Evolutionary conservation across 1,140 invertebrate genomes (phyloP).

Genomic region (Neomicropteryx cornuta): DNA sequence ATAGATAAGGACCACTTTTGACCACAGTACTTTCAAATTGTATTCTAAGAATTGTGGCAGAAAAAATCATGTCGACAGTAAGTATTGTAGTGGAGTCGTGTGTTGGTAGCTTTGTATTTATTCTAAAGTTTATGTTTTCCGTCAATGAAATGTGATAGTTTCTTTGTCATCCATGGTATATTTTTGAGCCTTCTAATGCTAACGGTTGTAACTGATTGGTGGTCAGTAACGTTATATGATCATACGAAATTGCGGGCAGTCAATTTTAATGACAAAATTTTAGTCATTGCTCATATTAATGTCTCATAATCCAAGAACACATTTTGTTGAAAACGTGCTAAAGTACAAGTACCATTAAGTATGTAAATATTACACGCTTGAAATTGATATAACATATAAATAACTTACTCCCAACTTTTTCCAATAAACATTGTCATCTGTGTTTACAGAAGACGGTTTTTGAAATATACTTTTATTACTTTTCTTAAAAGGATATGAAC

Average conservation of each 20-base stretch:
- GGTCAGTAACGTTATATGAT: neutral
- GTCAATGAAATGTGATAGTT: no score
- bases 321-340: constrained; percentile 15
- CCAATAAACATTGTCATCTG: constrained; percentile 74
- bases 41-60: constrained; percentile 1
- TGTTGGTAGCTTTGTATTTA: no score
- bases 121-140: no score
- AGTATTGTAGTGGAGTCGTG: no score
- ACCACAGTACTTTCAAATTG: constrained; percentile 6
- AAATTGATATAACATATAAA: constrained; percentile 5
- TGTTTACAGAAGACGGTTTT: constrained; percentile 53
- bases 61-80: constrained; percentile 5
- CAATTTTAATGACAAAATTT: constrained; percentile 4
- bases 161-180: no score
- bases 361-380: constrained; percentile 1
- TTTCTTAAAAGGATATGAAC: constrained; percentile 53
- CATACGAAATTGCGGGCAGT: neutral
- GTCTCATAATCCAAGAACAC: constrained; percentile 1
- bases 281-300: constrained; percentile 6
- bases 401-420: constrained; percentile 65
- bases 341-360: constrained; percentile 8
- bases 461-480: constrained; percentile 60
- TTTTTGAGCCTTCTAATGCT: no score
- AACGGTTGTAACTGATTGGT: no score
- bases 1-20: constrained; percentile 4